Evolutionary conservation across 2,113 vertebrate genomes (phyloP).

Genomic region (Dasyurus viverrinus): DNA sequence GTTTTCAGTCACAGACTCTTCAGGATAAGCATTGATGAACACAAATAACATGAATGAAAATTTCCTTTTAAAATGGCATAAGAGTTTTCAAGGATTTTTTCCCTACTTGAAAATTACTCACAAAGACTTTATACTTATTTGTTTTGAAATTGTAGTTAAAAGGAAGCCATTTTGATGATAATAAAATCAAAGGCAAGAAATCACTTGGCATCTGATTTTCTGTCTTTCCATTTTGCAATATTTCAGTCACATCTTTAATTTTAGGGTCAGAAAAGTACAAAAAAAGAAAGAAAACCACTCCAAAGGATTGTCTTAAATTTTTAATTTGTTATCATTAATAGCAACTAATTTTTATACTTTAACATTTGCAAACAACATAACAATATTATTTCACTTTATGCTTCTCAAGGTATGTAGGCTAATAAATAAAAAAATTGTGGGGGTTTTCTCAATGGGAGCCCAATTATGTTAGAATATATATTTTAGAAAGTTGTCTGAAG

Average conservation of each 20-base stretch:
- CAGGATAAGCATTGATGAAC: not conserved
- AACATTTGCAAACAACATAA: not conserved
- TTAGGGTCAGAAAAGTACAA: not conserved
- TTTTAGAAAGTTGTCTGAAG: not conserved
- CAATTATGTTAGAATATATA: not conserved
- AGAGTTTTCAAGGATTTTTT: not conserved
- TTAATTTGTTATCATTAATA: not conserved
- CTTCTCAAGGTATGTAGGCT: not conserved
- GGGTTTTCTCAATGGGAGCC: not conserved
- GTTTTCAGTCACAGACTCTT: not conserved
- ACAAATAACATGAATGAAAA: not conserved
- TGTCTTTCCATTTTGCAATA: not conserved
- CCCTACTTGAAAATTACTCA: not conserved
- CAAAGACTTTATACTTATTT: not conserved
- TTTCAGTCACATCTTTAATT: not conserved
- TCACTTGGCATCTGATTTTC: not conserved
- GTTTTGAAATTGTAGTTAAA: not conserved
- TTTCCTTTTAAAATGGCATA: not conserved
- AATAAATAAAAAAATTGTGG: too few species aligned
- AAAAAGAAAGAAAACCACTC: not conserved
- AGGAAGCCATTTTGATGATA: not conserved
- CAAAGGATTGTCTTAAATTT: not conserved
- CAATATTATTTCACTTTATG: not conserved
- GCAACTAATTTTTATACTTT: not conserved
- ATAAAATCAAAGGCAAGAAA: not conserved